phyloP scores from a whole-genome alignment of 2,888 invertebrate genomes.

The Polia nebulosa region DNA sequence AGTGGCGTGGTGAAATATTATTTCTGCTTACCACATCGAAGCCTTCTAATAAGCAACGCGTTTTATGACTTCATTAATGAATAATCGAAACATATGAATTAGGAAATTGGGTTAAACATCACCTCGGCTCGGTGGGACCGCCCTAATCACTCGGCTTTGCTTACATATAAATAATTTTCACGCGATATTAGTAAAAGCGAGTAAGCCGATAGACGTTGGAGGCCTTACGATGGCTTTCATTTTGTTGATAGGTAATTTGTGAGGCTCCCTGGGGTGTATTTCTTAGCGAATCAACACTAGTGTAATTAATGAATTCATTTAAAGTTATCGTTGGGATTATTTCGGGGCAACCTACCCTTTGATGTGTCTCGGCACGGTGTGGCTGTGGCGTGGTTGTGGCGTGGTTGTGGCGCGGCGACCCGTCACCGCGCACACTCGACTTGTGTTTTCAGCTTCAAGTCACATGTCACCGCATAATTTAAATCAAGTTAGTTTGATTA shows the following conservation, averaged over 20 bases:
- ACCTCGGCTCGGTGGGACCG: slow-evolving; percentile 44
- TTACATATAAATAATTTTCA: slow-evolving; percentile 75
- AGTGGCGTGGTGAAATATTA: slow-evolving; percentile 24
- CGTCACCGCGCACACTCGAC: slow-evolving; percentile 47
- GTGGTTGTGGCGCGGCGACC: slow-evolving; percentile 29
- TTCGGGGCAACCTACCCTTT: slow-evolving; percentile 78
- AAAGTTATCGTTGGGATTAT: slow-evolving; percentile 80
- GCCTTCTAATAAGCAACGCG: slow-evolving; percentile 48
- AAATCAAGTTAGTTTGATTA: slow-evolving; percentile 79
- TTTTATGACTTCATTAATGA: slow-evolving; percentile 68
- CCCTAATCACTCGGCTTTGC: slow-evolving; percentile 71
- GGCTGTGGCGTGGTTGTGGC: slow-evolving; percentile 39
- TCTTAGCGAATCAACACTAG: slow-evolving; percentile 88
- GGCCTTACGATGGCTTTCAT: slow-evolving; percentile 81
- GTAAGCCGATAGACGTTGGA: slow-evolving; percentile 77
- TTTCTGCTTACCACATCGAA: slow-evolving; percentile 32
- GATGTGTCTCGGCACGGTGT: slow-evolving; percentile 69
- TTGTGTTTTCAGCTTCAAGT: slow-evolving; percentile 69
- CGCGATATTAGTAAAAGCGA: slow-evolving; percentile 70
- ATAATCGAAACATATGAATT: slow-evolving; percentile 65
- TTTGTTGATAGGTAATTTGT: slow-evolving; percentile 86
- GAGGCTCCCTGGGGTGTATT: slow-evolving; percentile 79
- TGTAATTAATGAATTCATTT: slow-evolving; percentile 89
- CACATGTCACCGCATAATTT: slow-evolving; percentile 74
- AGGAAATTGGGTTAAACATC: slow-evolving; percentile 69